phyloP scores from a whole-genome alignment of 2,113 vertebrate species.

The Danionella cerebrum region DNA sequence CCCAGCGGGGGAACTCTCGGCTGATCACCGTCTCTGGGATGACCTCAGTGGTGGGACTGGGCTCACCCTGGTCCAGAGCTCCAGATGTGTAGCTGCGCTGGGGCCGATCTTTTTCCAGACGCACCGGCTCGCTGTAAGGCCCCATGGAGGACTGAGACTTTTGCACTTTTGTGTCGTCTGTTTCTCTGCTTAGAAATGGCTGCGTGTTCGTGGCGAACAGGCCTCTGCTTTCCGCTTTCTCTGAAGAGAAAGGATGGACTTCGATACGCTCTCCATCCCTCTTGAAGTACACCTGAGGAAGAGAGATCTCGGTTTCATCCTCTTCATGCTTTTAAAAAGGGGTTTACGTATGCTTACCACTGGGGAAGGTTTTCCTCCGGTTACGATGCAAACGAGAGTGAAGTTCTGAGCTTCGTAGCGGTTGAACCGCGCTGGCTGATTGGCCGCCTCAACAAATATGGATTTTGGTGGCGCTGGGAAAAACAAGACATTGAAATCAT shows the following conservation, averaged over 20 bases:
- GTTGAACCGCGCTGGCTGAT: constrained; percentile 78
- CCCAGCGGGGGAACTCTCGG: constrained; percentile 86
- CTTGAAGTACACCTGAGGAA: constrained; percentile 84
- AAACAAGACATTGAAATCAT: constrained; percentile 14
- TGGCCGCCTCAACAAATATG: constrained; percentile 78
- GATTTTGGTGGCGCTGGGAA: constrained; percentile 79
- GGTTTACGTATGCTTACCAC: constrained; percentile 58
- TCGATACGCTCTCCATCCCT: constrained; percentile 82
- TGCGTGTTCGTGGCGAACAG: constrained; percentile 53
- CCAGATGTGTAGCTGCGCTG: constrained; percentile 26
- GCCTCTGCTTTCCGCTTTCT: constrained; percentile 31
- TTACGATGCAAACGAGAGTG: constrained; percentile 85
- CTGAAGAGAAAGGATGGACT: constrained; percentile 60
- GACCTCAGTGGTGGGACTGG: constrained; percentile 60
- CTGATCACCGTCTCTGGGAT: constrained; percentile 86
- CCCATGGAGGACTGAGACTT: constrained; percentile 67
- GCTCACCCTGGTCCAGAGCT: constrained; percentile 44
- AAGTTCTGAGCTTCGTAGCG: constrained; percentile 91
- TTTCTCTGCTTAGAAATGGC: constrained; percentile 68
- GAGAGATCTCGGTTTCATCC: too few relatives aligned
- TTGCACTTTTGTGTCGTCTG: constrained; percentile 82
- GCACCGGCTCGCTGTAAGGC: constrained; percentile 43
- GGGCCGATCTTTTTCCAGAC: constrained; percentile 36
- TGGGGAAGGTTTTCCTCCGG: constrained; percentile 84
- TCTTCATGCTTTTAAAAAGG: too few relatives aligned